Base-by-base conservation (phyloP, 2,888 invertebrate species). In the Rhamnusium bicolor region DNA sequence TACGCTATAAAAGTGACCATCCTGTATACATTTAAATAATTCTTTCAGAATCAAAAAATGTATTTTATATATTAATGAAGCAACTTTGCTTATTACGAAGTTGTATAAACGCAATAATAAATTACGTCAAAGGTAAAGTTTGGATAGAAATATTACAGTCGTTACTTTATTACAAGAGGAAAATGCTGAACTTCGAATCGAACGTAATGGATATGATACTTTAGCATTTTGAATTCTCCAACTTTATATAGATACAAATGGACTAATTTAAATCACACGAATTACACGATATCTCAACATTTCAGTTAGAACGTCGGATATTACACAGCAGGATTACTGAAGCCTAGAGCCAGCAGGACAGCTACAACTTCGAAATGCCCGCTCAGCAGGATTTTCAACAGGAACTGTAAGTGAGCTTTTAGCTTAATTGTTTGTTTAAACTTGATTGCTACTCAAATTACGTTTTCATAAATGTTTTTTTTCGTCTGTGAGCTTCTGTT, bases 331-430 rank as follows among this genome's bases (percentile, higher is more conserved):
- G 40, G 40, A 40, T 40, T 40, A 40, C 40, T n/a, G 40, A 40
- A 12, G 40, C n/a, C 40, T n/a, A n/a, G 40, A 40, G 40, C 40
- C 40, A 40, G 40, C 40, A 40, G 40, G 40, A 40, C 40, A 32
- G 40, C 40, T 82, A 79, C 71, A 83, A 84, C 75, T 84, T 83
- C 67, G 84, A 84, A 77, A 81, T 84, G 40, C 40, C n/a, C 40
- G 40, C 40, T 40, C 40, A 40, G 40, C 40, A 40, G 77, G 81
- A 82, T 65, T 83, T 83, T 69, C 79, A 77, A 71, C 80, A 81
- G 70, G 82, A 84, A 74, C 73, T 84, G 84, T 84, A 78, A 81
- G 83, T 83, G 66, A 61, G 66, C 73, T 63, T 61, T 77, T 71
- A 75, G 68, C 71, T 72, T 73, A 72, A 74, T 74, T 75, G 72